Evolutionary conservation across 2,888 invertebrate species (phyloP), one percentile per base, ranked within the genome.

Genomic region (Philaethria dido): DNA sequence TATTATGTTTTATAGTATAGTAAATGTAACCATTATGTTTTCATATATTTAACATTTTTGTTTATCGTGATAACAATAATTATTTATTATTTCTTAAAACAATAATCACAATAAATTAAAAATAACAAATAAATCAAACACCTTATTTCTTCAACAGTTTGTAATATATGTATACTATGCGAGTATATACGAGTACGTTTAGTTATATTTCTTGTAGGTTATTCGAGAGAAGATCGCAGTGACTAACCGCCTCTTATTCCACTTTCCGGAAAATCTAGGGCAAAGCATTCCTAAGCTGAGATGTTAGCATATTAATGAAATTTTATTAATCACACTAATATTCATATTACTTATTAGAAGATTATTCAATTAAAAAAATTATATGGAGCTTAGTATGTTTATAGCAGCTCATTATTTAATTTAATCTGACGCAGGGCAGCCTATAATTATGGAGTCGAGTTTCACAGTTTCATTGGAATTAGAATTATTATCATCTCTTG

Each of bases 281-380:
- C 36, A 42, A 42, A 57, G 39, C 42, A 39, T 22, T 22, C 42
- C 22, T 22, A n/a, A 42, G 25, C 25, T 42, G 25, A 57, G 42
- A 57, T 42, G 39, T 55, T 55, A 39, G 36, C 55, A 55, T 55
- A 55, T 57, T 57, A 42, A 42, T 57, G 39, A 39, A 39, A 42
- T 22, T 16, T 22, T 22, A 57, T 57, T 33, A 52, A 52, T 52
- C n/a, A 18, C 16, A 16, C 29, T 16, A 29, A 52, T 52, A n/a
- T 29, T 33, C 29, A 11, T 29, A 11, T 52, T 33, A 52, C 29
- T 52, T 33, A 14, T 52, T 13, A 13, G 16, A 52, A 52, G 11
- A 16, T 4, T 18, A 5, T 11, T 4, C 29, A 2, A 18, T 4
- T 3, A 13, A 13, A 16, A 9, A 45, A 16, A 9, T 8, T 2